These are phyloP conservation scores for Pyrocephalus nanus DNA, from an alignment of 2,797 vertebrate genomes.

Conservation along the genomic window DNA sequence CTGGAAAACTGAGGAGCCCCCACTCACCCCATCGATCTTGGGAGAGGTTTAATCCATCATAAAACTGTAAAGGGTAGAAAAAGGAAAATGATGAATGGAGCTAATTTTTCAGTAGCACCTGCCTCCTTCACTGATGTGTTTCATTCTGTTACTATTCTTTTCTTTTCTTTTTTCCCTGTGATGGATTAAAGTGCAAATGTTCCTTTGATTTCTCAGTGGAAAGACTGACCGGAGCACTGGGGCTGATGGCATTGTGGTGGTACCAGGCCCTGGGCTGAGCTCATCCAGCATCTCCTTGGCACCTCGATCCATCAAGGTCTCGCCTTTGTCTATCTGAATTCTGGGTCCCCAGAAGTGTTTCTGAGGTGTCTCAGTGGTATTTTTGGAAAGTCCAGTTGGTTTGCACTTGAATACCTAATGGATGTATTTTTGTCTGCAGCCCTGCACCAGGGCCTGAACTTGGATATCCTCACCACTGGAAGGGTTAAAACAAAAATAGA, in stretches of 20 bases:
- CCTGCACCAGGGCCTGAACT: neutral
- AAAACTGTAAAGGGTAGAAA: neutral
- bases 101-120: neutral
- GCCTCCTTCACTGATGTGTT: neutral
- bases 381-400: neutral
- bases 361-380: neutral
- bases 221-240: neutral
- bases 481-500: neutral
- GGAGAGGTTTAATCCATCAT: neutral
- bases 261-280: neutral
- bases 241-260: neutral
- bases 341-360: neutral
- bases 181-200: neutral
- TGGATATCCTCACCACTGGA: neutral
- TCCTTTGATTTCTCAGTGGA: neutral
- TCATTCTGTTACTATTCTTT: neutral
- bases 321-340: rapidly evolving
- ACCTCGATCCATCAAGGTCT: neutral
- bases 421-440: neutral
- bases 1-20: neutral
- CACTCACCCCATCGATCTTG: neutral
- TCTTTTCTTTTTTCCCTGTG: neutral
- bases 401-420: rapidly evolving
- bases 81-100: neutral
- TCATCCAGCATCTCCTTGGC: neutral